Evolutionary conservation across 1,140 invertebrate genomes (phyloP).

Genomic region (Centruroides sculpturatus): DNA sequence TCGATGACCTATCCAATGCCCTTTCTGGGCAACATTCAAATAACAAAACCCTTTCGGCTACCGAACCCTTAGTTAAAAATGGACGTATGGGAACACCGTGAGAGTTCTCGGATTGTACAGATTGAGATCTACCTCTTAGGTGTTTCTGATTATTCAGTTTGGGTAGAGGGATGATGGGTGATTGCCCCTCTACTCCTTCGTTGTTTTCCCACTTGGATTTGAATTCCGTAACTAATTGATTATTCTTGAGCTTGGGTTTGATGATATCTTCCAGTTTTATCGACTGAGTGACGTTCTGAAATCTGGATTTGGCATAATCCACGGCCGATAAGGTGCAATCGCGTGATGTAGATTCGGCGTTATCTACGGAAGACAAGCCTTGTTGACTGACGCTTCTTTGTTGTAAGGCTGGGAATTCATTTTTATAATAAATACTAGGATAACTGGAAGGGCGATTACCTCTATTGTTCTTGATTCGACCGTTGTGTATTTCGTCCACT

Average conservation of each 20-base stretch:
- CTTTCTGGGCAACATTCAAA: slow-evolving; percentile 71
- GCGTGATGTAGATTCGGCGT: neutral
- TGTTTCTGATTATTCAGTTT: slow-evolving; percentile 50
- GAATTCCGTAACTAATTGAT: slow-evolving; percentile 22
- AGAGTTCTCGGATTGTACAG: slow-evolving; percentile 10
- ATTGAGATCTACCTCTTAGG: slow-evolving; percentile 30
- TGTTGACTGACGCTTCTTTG: neutral
- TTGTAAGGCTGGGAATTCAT: too few relatives aligned
- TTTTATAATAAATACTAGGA: too few relatives aligned
- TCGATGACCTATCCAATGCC: slow-evolving; percentile 11
- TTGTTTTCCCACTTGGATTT: slow-evolving; percentile 24
- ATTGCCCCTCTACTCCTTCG: slow-evolving; percentile 9
- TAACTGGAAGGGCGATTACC: too few relatives aligned
- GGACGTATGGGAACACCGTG: slow-evolving; percentile 52
- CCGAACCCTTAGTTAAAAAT: slow-evolving; percentile 73
- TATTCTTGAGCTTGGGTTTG: slow-evolving; percentile 26
- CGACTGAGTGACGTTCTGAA: slow-evolving; percentile 39
- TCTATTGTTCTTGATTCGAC: too few relatives aligned
- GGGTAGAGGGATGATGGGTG: slow-evolving; percentile 42
- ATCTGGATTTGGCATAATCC: slow-evolving; percentile 48
- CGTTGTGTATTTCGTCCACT: too few relatives aligned
- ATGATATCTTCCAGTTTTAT: slow-evolving; percentile 37
- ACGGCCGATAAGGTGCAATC: slow-evolving; percentile 34
- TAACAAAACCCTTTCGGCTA: slow-evolving; percentile 76
- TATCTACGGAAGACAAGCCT: too few relatives aligned